Evolutionary conservation across 2,888 invertebrate species (phyloP), one percentile per base, ranked within the genome.

Genomic region (Ptychoptera albimana): DNA sequence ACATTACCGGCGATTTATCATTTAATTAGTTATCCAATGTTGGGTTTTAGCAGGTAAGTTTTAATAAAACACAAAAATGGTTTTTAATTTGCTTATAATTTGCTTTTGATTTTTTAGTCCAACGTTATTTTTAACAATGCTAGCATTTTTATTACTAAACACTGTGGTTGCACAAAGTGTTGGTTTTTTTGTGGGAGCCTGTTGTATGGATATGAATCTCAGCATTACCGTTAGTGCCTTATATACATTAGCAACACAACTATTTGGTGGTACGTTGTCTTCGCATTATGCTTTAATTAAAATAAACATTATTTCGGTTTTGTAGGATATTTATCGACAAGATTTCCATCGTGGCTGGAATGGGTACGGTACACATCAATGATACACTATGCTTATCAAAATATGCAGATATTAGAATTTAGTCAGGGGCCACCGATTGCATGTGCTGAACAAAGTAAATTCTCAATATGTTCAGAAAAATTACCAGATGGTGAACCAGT

Each of bases 381-480:
- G 77, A 76, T 83, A 43, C 79, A 82, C 60, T 84, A 84, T 61
- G 82, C 82, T 46, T 84, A 80, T 64, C 79, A 82, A 57, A 82
- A 82, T 60, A 80, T 83, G 80, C 81, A 82, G 61, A 80, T 80
- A 50, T 69, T 84, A 37, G 83, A 85, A 59, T 82, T 83, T 56
- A 71, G 73, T 48, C 73, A 78, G 58, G 81, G 81, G 52, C 69
- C 74, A 50, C 73, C 75, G 38, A 76, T 83, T 51, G 60, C 65
- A 80, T 82, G 82, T 63, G 75, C 77, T 39, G 67, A 69, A 42
- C 75, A 75, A 50, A 78, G 79, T 50, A 76, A 79, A 58, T 81
- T 75, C 54, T 67, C 70, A 52, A 71, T 75, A 44, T 80, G 80
- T 59, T 70, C 71, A 41, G 70, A 71, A 57, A 66, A 69, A 39